A percentile compares a stretch with the other conserved stretches of the same genome.
These are phyloP conservation scores for Zootoca vivipara DNA, from an alignment of 2,113 vertebrate genomes.

Conservation along the genomic window DNA sequence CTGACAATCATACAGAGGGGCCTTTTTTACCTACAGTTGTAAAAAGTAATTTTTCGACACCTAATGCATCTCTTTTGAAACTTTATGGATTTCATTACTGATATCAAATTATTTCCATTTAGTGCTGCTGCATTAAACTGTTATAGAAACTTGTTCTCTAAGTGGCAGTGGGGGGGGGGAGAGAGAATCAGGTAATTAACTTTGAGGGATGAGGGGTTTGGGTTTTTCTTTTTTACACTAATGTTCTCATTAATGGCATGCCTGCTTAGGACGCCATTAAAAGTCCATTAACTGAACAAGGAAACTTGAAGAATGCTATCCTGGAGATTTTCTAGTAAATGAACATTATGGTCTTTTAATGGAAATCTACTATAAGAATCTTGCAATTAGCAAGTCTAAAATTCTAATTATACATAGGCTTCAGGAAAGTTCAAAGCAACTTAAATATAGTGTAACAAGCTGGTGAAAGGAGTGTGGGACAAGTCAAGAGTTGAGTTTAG, in stretches of 20 bases:
- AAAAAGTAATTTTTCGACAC: slow-evolving; percentile 45
- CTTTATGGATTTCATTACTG: slow-evolving; percentile 53
- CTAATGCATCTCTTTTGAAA: slow-evolving; percentile 35
- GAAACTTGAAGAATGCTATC: slow-evolving; percentile 77
- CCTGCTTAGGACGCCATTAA: slow-evolving; percentile 78
- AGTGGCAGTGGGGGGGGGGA: slow-evolving; percentile 46
- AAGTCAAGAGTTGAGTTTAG: slow-evolving; percentile 14
- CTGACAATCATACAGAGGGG: slow-evolving; percentile 52
- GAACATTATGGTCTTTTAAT: slow-evolving; percentile 77
- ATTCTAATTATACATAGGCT: slow-evolving; percentile 68
- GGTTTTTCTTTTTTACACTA: slow-evolving; percentile 73
- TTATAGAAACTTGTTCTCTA: slow-evolving; percentile 67
- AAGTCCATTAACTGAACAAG: slow-evolving; percentile 79
- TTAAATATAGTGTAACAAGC: slow-evolving; percentile 56
- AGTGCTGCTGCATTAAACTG: slow-evolving; percentile 53
- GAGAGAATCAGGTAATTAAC: slow-evolving; percentile 72
- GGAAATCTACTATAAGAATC: slow-evolving; percentile 74
- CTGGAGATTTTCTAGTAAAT: slow-evolving; percentile 78
- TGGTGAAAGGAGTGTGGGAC: slow-evolving; percentile 18
- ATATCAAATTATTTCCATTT: slow-evolving; percentile 51
- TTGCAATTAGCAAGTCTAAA: slow-evolving; percentile 68
- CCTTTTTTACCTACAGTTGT: slow-evolving; percentile 57
- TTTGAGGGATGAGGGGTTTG: slow-evolving; percentile 75
- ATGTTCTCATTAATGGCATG: slow-evolving; percentile 77
- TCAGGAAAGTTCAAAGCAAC: slow-evolving; percentile 19